Evolutionary conservation across 2,888 invertebrate genomes (phyloP).

Genomic region (Eubasilissa splendida): DNA sequence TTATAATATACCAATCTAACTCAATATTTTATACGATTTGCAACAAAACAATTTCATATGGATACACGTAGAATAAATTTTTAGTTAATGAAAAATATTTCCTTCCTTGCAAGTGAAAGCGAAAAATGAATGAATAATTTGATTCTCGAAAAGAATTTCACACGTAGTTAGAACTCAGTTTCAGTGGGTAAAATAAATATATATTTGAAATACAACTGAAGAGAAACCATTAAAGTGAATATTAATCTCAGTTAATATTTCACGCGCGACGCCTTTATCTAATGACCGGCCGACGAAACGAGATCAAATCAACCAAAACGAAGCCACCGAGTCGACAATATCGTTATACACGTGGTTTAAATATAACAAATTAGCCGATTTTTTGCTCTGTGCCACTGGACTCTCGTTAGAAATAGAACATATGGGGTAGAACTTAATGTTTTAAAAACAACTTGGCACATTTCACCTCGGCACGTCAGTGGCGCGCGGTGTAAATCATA

Average conservation of each 20-base stretch:
- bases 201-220: slow-evolving; percentile 23
- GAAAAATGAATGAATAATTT: not conserved
- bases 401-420: slow-evolving; percentile 6
- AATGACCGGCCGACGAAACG: slow-evolving; percentile 8
- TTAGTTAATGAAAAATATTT: too few species aligned
- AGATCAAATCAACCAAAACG: not conserved
- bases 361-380: not conserved
- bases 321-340: slow-evolving; percentile 6
- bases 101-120: too few species aligned
- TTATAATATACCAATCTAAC: not conserved
- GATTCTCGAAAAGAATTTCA: slow-evolving; percentile 10
- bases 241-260: slow-evolving; percentile 42
- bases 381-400: slow-evolving; percentile 3
- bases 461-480: slow-evolving; percentile 35
- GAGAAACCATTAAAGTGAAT: slow-evolving; percentile 30
- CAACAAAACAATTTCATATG: too few species aligned
- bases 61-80: too few species aligned
- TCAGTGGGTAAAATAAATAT: slow-evolving; percentile 3
- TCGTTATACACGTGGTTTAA: not conserved
- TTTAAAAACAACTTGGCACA: slow-evolving; percentile 41
- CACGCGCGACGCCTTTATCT: slow-evolving; percentile 37
- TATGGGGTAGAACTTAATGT: slow-evolving; percentile 23
- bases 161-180: slow-evolving; percentile 12
- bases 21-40: too few species aligned
- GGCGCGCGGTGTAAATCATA: slow-evolving; percentile 55